Base-by-base conservation (phyloP, 2,113 vertebrate species). In the Bos indicus region DNA sequence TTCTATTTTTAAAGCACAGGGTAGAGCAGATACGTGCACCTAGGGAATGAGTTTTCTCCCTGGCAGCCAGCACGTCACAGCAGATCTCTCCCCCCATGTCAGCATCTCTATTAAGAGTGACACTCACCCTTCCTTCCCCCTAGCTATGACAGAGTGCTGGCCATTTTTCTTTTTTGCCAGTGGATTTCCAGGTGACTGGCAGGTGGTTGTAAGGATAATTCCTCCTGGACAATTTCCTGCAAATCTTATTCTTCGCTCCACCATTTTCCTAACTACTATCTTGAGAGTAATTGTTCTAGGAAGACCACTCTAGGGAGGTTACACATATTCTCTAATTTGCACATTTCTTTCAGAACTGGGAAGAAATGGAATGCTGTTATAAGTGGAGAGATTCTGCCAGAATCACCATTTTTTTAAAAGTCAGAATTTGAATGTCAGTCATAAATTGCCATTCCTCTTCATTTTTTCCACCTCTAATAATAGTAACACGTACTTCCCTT, bases 51-150 rank as follows among this genome's bases (percentile, higher is more conserved):
- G 51, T 54, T 97, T 93, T 86, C 92, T 92, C 54, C 85, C 40
- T 82, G 43, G 57, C 91, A 94, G 78, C 13, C 23, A 91, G 43
- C 54, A 26, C 92, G 97, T 98, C 97, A 94, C 51, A 71, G 86
- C 4, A 36, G 57, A 97, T 97, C 88, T 96, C 78, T 60, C 36
- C 80, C 71, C 93, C 95, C 46, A 56, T 84, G 87, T 95, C 93
- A 95, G 83, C 93, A 91, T 98, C 97, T 98, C 97, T 95, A 97
- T 98, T 97, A 98, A 95, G 83, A 98, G 64, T 97, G 97, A 97
- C 87, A 96, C 74, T 95, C 83, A n/a, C 54, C 93, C 89, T 97
- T 25, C 96, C 88, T 97, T 89, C 74, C 82, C 52, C 54, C 83
- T 74, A 97, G 93, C 8, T 84, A 97, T 93, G 91, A 95, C 93